A percentile compares a stretch with the other conserved stretches of the same genome.
These are phyloP conservation scores for Pampusana beccarii DNA, from an alignment of 2,113 vertebrate genomes.

Conservation along the genomic window DNA sequence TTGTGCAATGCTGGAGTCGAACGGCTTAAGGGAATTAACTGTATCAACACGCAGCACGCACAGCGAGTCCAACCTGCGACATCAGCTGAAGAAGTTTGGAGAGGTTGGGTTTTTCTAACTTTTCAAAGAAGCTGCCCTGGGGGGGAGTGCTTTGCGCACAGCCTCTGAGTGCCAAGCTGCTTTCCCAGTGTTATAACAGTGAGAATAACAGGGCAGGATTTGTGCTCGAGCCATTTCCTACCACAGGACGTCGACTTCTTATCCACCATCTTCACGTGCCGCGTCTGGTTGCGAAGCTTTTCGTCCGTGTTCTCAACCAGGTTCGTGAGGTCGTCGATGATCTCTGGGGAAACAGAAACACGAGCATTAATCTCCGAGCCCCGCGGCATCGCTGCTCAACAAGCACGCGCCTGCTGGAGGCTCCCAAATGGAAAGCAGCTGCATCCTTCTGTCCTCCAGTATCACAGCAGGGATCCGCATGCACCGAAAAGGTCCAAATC, in stretches of 20 bases:
- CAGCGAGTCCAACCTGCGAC: background rate
- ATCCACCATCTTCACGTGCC: slow-evolving; percentile 88
- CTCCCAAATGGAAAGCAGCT: background rate
- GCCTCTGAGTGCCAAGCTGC: background rate
- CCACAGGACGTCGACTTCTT: slow-evolving; percentile 91
- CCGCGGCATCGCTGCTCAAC: background rate
- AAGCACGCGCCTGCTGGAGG: background rate
- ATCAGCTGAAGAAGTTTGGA: background rate
- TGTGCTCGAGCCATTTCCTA: slow-evolving; percentile 61
- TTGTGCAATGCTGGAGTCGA: background rate
- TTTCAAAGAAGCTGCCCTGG: background rate
- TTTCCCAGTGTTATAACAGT: background rate
- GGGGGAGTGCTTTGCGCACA: background rate
- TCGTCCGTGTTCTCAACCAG: slow-evolving; percentile 93
- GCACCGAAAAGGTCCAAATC: background rate
- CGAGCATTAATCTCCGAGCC: background rate
- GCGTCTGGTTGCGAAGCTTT: slow-evolving; percentile 85
- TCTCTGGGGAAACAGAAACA: slow-evolving; percentile 78
- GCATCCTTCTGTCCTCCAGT: background rate
- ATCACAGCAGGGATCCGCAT: fast-evolving
- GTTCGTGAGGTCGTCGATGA: slow-evolving; percentile 92
- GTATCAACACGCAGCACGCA: background rate
- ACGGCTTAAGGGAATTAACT: background rate
- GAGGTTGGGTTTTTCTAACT: background rate
- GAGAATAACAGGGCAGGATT: background rate